Conservation (phyloP, 2,888 invertebrate species). For the Elmis aenea region DNA sequence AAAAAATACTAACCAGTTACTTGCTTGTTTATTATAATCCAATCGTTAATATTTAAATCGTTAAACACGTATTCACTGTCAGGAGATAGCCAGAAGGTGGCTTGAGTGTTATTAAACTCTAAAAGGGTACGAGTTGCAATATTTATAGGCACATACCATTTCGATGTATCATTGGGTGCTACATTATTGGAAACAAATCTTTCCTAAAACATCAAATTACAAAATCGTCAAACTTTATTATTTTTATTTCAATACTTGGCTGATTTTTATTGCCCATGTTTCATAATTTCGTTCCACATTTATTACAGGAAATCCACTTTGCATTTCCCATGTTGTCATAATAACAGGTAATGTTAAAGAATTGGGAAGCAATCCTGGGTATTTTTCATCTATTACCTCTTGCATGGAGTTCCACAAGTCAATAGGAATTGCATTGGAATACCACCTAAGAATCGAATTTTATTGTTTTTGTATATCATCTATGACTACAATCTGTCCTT, state of each 20-base stretch:
- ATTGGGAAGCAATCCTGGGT: conserved; percentile 39
- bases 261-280: conserved; percentile 50
- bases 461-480: too few species aligned
- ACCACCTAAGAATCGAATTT: conserved; percentile 50
- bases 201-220: too few species aligned
- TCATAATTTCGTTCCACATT: conserved; percentile 59
- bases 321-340: conserved; percentile 84
- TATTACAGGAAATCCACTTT: conserved; percentile 79
- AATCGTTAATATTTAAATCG: conserved; percentile 41
- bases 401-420: conserved; percentile 69
- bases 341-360: conserved; percentile 63
- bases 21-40: conserved; percentile 61
- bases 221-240: too few species aligned
- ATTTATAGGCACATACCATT: conserved; percentile 55
- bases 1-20: too few species aligned
- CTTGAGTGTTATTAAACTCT: conserved; percentile 49
- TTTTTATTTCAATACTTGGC: too few species aligned
- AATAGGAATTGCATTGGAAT: conserved; percentile 73
- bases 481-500: too few species aligned
- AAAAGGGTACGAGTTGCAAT: conserved; percentile 40
- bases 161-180: background rate
- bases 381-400: background rate
- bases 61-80: conserved; percentile 27
- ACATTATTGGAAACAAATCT: too few species aligned
- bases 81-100: conserved; percentile 49